A percentile compares a stretch with the other conserved stretches of the same genome.
Evolutionary conservation across 2,797 vertebrate genomes (phyloP).

Genomic region (Rhinogobio ventralis): DNA sequence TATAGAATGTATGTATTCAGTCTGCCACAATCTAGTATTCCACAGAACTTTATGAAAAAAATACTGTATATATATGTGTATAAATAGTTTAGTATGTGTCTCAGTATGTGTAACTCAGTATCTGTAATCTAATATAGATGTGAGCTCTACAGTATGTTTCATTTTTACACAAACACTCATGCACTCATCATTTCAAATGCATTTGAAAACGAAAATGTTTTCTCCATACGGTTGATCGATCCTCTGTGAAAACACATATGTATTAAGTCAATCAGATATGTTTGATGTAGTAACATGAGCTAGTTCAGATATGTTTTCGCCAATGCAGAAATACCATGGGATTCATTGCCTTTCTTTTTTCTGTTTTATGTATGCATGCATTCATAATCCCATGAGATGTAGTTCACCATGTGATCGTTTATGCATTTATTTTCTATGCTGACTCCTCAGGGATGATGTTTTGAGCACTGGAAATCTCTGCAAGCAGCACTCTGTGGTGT

Average conservation of each 20-base stretch:
- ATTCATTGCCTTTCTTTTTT: not conserved
- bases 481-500: not conserved
- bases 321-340: not conserved
- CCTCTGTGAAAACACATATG: not conserved
- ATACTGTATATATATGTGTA: not conserved
- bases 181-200: too few relatives aligned
- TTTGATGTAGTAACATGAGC: not conserved
- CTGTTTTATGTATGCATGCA: not conserved
- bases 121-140: not conserved
- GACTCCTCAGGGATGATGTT: not conserved
- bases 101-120: not conserved
- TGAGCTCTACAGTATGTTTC: not conserved
- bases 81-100: not conserved
- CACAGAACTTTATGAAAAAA: not conserved
- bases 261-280: not conserved
- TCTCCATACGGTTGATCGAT: not conserved
- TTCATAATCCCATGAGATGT: not conserved
- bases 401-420: not conserved
- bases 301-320: not conserved
- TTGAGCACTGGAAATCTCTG: slow-evolving; percentile 2
- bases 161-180: not conserved
- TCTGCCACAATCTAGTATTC: not conserved
- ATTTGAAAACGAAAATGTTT: not conserved
- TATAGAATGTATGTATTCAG: too few relatives aligned
- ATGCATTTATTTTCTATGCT: not conserved